Base-by-base conservation (phyloP, 2,888 invertebrate genomes). In the Coecobrya sp. region DNA sequence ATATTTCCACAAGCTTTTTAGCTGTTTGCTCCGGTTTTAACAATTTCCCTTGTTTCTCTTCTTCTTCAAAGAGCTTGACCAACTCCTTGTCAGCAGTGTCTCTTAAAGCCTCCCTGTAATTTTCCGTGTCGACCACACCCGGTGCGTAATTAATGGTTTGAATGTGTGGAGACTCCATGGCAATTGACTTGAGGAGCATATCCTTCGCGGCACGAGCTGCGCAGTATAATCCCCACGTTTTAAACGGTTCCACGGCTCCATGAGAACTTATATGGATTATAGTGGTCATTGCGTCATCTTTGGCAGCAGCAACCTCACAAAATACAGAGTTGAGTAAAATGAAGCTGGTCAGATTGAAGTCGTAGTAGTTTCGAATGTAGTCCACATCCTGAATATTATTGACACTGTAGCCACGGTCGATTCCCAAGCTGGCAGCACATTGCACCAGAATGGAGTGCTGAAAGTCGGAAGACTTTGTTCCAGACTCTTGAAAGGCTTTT, bases 81-180 rank as follows among this genome's bases (percentile, higher is more conserved):
- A 97, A 95, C 85, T 97, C 97, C 0, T 96, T 95, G 95, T 97
- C 97, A 1, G 96, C 96, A 0, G 97, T 96, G 91, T 97, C 96
- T 70, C 97, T 96, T 4, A 98, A 96, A 93, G 96, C 96, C 84
- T 97, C 96, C 10, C 25, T 36, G 85, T 98, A 97, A 99, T 99
- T 99, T 87, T 98, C 97, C 0, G 99, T 99, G 94, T 98, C 97
- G 1, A 99, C 98, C 0, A 98, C 98, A 13, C 99, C 99, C 0
- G 99, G 99, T 0, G 98, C 97, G 96, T 99, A 99, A 96, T 97
- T 99, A 73, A 99, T 95, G 13, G 99, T 97, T 93, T 97, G 96
- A 0, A 97, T 95, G 65, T 97, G 95, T 13, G 97, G 97, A 95
- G 98, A 97, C 96, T 99, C 99, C 86, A 97, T 96, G 0, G 98